Base-by-base conservation (phyloP, 2,113 vertebrate genomes). In the Upupa epops region DNA sequence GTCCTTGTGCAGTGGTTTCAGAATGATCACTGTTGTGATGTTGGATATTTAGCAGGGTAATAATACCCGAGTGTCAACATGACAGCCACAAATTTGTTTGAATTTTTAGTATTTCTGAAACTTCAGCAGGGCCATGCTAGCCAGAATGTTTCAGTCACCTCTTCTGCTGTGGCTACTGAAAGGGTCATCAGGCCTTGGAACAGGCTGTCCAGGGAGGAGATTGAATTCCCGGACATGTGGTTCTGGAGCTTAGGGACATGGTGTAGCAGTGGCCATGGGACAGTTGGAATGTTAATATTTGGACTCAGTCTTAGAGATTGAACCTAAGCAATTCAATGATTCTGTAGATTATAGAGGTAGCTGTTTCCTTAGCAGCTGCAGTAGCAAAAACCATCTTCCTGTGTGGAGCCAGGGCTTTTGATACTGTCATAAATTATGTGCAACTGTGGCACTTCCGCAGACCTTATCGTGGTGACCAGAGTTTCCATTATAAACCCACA, bases 121-220 rank as follows among this genome's bases (percentile, higher is more conserved):
- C 13, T 54, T 7, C 48, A 66, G 49, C 56, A 15, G 29, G 31
- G 72, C 63, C 22, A 1, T 12, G 6, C 19, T 31, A 45, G 54
- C 49, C 34, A 15, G 49, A 29, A 24, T 52, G 2, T 48, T 40
- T 15, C 55, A 48, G 54, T 19, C 11, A 13, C 48, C 54, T 17
- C 29, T 31, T 16, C 52, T 42, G 0, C n/a, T 12, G 2, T 17
- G 34, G n/a, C n/a, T n/a, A n/a, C n/a, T n/a, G n/a, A n/a, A n/a
- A n/a, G n/a, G n/a, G n/a, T n/a, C n/a, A n/a, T n/a, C n/a, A n/a
- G n/a, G n/a, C n/a, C 40, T 42, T 42, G 40, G 40, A 42, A 42
- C 40, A 42, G 40, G 40, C 40, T 42, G 40, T 15, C 40, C 40
- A 15, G 40, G 11, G 40, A 42, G 40, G 40, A 42, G 40, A 15